These are phyloP conservation scores for Schizotus pectinicornis DNA, from an alignment of 2,888 invertebrate species.

Conservation along the genomic window DNA sequence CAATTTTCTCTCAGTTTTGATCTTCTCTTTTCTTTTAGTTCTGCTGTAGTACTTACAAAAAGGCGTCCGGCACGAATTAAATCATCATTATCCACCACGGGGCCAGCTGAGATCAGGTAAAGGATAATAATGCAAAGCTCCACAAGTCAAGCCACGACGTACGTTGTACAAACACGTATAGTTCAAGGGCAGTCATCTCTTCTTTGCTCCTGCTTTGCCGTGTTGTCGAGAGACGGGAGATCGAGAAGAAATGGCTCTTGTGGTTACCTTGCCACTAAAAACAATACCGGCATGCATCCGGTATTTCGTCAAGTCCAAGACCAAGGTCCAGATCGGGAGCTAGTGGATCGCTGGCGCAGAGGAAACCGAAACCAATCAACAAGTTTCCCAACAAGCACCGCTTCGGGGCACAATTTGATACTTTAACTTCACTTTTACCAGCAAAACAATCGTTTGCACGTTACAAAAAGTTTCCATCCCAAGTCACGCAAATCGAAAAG, in stretches of 20 bases:
- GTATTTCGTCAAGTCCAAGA: conserved; percentile 9
- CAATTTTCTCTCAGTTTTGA: no score
- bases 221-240: neutral
- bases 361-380: no score
- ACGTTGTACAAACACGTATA: conserved; percentile 28
- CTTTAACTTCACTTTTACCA: no score
- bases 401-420: no score
- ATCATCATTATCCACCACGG: no score
- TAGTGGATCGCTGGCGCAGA: neutral
- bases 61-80: no score
- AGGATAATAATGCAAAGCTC: conserved; percentile 25
- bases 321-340: neutral
- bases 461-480: no score
- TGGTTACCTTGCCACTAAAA: conserved; percentile 19
- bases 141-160: conserved; percentile 25
- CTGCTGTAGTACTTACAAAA: no score
- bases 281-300: conserved; percentile 17
- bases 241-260: conserved; percentile 24
- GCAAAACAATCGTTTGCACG: no score
- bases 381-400: no score
- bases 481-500: no score
- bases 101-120: conserved; percentile 2
- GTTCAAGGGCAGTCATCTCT: conserved; percentile 32
- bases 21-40: no score
- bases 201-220: conserved; percentile 6